phyloP scores from a whole-genome alignment of 2,888 invertebrate genomes.

The Drosophila neutralis region DNA sequence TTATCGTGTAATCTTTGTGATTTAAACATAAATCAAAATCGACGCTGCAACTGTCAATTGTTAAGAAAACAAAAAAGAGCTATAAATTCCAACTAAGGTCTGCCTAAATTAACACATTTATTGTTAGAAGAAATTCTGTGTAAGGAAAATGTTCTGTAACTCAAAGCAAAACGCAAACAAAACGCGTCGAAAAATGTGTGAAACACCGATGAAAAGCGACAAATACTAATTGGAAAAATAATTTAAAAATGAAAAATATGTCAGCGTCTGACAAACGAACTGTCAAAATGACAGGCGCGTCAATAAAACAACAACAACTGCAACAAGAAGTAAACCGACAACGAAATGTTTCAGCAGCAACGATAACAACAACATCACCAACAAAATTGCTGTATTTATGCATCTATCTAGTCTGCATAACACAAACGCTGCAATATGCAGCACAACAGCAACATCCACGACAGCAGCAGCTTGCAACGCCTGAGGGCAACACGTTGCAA shows the following conservation, averaged over 20 bases:
- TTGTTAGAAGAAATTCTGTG: conserved; percentile 7
- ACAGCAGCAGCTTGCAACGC: conserved; percentile 46
- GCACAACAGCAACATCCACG: conserved; percentile 46
- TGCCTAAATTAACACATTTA: neutral
- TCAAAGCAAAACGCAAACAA: conserved; percentile 26
- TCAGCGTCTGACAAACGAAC: conserved; percentile 76
- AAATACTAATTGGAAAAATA: conserved; percentile 54
- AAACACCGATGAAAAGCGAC: conserved; percentile 52
- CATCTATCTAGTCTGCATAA: conserved; percentile 70
- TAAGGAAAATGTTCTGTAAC: conserved; percentile 26
- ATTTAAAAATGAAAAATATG: conserved; percentile 47
- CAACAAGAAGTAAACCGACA: conserved; percentile 24
- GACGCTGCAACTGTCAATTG: conserved; percentile 42
- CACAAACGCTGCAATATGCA: conserved; percentile 58
- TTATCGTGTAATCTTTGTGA: neutral
- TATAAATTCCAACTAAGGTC: neutral
- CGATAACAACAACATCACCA: conserved; percentile 31
- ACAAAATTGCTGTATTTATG: conserved; percentile 65
- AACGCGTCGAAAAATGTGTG: conserved; percentile 52
- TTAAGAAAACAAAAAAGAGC: neutral
- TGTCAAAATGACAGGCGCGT: conserved; percentile 75
- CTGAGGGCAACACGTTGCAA: conserved; percentile 71
- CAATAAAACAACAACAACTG: conserved; percentile 48
- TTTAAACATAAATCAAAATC: neutral
- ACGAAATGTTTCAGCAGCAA: conserved; percentile 28